Evolutionary conservation across 2,797 vertebrate species (phyloP), one percentile per base, ranked within the genome.

Genomic region (Protonibea diacanthus): DNA sequence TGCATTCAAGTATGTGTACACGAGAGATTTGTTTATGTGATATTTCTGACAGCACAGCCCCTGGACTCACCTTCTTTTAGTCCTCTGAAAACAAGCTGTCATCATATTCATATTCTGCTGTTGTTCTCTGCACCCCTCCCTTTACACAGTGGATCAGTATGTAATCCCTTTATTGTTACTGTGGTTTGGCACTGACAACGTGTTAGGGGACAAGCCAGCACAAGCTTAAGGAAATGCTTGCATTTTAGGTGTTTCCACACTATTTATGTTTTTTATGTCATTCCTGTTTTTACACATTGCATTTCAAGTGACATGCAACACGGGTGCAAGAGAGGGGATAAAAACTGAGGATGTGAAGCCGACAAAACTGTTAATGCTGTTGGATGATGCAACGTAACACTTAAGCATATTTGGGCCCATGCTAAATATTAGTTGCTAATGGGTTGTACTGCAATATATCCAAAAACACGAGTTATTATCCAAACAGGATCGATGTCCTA

Each of bases 91-190:
- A 81, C 48, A 57, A 63, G 83, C 86, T 89, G 88, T 89, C 86
- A 82, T 75, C 84, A 48, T 69, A 80, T 91, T 92, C 76, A 88
- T 86, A 92, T 89, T 89, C 87, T 77, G 70, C 84, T 49, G 68
- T 75, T 76, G 86, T 86, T 83, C 84, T 84, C 45, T 52, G 66
- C 85, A 64, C 83, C 72, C 78, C 83, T 89, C 84, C 88, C 86
- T 80, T 73, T 83, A 81, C 86, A 84, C 87, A 71, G 77, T 71
- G 83, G 87, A 90, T 90, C 90, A 78, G 67, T 75, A 29, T 78
- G 86, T 88, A 88, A 88, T 90, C 86, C 88, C 67, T 89, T 90
- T 89, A 77, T 87, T 86, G 86, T 84, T 67, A 57, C 73, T 72
- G 81, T 67, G 79, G 70, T 78, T 82, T 85, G 78, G 81, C 83